Base-by-base conservation (phyloP, 2,797 vertebrate species). In the Pseudomugil tenellus region DNA sequence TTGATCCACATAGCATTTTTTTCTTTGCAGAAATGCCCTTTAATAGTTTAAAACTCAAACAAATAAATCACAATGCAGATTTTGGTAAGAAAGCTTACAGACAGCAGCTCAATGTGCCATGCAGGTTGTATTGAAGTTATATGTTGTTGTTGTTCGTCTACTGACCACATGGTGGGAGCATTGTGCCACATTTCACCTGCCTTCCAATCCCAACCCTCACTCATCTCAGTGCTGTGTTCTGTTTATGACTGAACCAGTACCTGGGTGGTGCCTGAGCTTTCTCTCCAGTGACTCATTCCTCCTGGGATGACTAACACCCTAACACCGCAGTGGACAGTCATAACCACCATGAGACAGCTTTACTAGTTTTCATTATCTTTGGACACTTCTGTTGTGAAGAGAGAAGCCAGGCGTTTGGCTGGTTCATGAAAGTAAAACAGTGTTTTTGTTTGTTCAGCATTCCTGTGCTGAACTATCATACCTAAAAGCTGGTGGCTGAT, bases 81-180 rank as follows among this genome's bases (percentile, higher is more conserved):
- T 12, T 12, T 23, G 26, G 13, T 23, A 14, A 51, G 13, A 51
- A 26, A 51, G 49, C 25, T 51, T 10, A 51, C 49, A 1, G 1
- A 3, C 13, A 52, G 49, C 12, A 52, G 25, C 7, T 26, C 49
- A 52, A 16, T 13, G 2, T 52, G 13, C 49, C 25, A 5, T 26
- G 4, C 16, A 25, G 49, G 49, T 52, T 10, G 9, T 39, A 17
- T 13, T 5, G 5, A 41, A 5, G 0, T 41, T 16, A 10, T 54
- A 31, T 49, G 49, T 58, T 12, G 31, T n/a, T 35, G 3, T 16
- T 16, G 13, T 9, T 57, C 37, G 12, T 13, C 14, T 25, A 4
- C n/a, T 23, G 58, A 25, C 88, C 91, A 92, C 89, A 77, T n/a
- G 89, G 74, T 86, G 90, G 89, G 85, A 89, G 81, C 85, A 88